These are phyloP conservation scores for Miltochrista miniata DNA, from an alignment of 2,888 invertebrate genomes.

Conservation along the genomic window DNA sequence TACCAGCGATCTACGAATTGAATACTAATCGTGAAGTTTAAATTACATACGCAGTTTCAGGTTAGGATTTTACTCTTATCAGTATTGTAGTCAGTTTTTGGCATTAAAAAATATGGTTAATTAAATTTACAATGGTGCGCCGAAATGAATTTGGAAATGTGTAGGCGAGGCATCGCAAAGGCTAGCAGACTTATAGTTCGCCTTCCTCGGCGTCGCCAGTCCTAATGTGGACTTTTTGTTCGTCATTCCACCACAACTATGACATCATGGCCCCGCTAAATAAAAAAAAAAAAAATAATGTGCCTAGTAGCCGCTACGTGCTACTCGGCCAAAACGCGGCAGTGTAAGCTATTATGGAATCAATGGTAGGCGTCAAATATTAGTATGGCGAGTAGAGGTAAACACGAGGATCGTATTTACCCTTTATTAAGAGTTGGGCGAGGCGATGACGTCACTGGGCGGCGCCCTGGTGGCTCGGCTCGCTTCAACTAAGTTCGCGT, in stretches of 20 bases:
- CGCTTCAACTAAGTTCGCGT: conserved; percentile 57
- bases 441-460: conserved; percentile 67
- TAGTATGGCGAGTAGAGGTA: conserved; percentile 33
- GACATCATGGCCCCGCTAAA: conserved; percentile 49
- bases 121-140: too few species aligned
- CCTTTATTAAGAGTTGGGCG: conserved; percentile 40
- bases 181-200: conserved; percentile 58
- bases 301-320: neutral
- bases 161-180: conserved; percentile 79
- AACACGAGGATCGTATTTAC: conserved; percentile 57
- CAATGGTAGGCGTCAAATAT: conserved; percentile 26
- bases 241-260: conserved; percentile 57
- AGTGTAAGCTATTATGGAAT: conserved; percentile 16
- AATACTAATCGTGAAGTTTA: conserved; percentile 8
- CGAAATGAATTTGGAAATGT: conserved; percentile 18
- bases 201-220: conserved; percentile 69
- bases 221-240: conserved; percentile 58
- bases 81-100: too few species aligned
- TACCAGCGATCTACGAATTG: neutral
- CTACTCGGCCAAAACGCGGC: neutral
- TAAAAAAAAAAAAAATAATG: too few species aligned
- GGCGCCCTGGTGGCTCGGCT: conserved; percentile 66
- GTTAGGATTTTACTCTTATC: neutral
- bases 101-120: too few species aligned
- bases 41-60: too few species aligned